These are phyloP conservation scores for Helogale parvula DNA, from an alignment of 2,113 vertebrate species.

Conservation along the genomic window DNA sequence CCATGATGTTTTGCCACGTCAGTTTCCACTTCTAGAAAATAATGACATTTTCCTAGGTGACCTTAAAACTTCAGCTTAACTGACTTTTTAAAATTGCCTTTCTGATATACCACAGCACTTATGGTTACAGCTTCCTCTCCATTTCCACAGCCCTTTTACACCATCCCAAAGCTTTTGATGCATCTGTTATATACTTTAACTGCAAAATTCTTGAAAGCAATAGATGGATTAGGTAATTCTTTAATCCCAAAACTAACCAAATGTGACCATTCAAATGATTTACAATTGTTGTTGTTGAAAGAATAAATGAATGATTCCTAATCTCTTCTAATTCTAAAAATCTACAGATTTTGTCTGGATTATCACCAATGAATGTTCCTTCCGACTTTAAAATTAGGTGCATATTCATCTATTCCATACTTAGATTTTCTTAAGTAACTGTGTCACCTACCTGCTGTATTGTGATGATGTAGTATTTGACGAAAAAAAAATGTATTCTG, in stretches of 20 bases:
- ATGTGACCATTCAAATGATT: neutral
- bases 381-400: neutral
- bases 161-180: neutral
- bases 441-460: neutral
- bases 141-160: neutral
- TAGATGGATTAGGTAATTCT: neutral
- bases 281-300: neutral
- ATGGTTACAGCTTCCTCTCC: neutral
- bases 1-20: conserved; percentile 33
- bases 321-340: neutral
- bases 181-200: neutral
- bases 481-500: neutral
- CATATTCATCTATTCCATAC: neutral
- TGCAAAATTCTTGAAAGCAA: neutral
- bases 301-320: neutral
- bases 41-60: conserved; percentile 1
- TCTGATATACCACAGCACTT: neutral
- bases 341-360: neutral
- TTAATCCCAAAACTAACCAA: neutral
- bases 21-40: conserved; percentile 8
- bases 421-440: neutral
- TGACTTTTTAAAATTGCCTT: conserved; percentile 50
- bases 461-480: neutral
- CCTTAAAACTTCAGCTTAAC: conserved; percentile 46
- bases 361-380: neutral